Percentiles rank a stretch among this genome's conserved stretches.
Conservation (phyloP, 2,113 vertebrate genomes). For the Bos taurus region DNA sequence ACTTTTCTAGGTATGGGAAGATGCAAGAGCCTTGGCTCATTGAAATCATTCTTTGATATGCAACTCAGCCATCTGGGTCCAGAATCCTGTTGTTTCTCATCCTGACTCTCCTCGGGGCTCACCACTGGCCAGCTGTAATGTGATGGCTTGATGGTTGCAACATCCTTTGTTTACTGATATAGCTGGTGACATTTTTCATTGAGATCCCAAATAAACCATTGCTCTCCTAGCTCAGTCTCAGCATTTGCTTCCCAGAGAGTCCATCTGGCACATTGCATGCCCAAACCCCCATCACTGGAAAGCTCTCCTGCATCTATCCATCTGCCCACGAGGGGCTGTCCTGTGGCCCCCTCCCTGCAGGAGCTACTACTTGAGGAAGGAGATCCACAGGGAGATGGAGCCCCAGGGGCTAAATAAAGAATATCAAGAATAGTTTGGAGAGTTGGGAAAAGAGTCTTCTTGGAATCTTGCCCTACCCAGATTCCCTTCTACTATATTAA, state of each 20-base stretch:
- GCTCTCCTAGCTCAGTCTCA: not conserved
- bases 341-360: fast-evolving
- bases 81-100: not conserved
- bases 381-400: fast-evolving
- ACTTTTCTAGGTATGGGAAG: not conserved
- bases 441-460: not conserved
- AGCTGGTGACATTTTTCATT: not conserved
- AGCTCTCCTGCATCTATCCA: fast-evolving
- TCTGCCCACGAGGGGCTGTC: fast-evolving
- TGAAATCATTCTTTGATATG: not conserved
- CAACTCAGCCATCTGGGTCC: not conserved
- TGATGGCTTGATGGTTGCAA: not conserved
- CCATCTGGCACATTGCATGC: fast-evolving
- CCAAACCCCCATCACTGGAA: fast-evolving
- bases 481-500: not conserved
- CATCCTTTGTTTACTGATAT: not conserved
- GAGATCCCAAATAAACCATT: not conserved
- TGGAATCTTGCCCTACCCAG: not conserved
- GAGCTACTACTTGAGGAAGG: fast-evolving
- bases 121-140: not conserved
- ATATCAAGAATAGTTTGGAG: too few relatives aligned
- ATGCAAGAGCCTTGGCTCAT: not conserved
- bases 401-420: fast-evolving
- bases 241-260: not conserved
- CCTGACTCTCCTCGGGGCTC: not conserved